Evolutionary conservation across 30 jellyfish, hydroid and myxozoan species (phyloP).

Genomic region (Chrysaora quinquecirrha): DNA sequence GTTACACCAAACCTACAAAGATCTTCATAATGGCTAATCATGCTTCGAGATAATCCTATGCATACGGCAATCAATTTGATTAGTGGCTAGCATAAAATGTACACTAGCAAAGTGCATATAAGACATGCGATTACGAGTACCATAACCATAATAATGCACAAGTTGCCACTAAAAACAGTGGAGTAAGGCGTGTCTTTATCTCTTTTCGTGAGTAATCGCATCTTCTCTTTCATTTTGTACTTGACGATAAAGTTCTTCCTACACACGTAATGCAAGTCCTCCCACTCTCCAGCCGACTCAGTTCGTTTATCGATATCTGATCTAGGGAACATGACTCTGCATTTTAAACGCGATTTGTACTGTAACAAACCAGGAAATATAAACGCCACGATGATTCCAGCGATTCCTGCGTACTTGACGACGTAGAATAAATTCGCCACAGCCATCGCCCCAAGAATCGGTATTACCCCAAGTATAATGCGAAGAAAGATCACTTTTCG

Average conservation of each 20-base stretch:
- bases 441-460: slow-evolving; percentile 8
- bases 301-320: background rate
- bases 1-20: too few relatives aligned
- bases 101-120: background rate
- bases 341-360: slow-evolving; percentile 17
- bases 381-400: slow-evolving; percentile 10
- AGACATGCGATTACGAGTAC: background rate
- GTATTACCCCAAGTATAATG: background rate
- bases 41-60: too few relatives aligned
- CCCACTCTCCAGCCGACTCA: slow-evolving; percentile 9
- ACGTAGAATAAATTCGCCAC: slow-evolving; percentile 26
- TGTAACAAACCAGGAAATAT: slow-evolving; percentile 35
- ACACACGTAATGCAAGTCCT: background rate
- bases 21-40: too few relatives aligned
- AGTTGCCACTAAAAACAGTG: slow-evolving; percentile 3
- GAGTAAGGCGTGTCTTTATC: slow-evolving; percentile 31
- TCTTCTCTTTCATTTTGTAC: background rate
- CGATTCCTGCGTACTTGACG: slow-evolving; percentile 28
- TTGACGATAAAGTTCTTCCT: background rate
- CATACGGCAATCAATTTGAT: too few relatives aligned
- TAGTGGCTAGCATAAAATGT: too few relatives aligned
- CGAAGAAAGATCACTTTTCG: background rate
- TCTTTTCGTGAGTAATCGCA: background rate
- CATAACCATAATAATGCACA: background rate
- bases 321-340: slow-evolving; percentile 11